These are phyloP conservation scores for Zapornia atra DNA, from an alignment of 2,113 vertebrate genomes.

Conservation along the genomic window DNA sequence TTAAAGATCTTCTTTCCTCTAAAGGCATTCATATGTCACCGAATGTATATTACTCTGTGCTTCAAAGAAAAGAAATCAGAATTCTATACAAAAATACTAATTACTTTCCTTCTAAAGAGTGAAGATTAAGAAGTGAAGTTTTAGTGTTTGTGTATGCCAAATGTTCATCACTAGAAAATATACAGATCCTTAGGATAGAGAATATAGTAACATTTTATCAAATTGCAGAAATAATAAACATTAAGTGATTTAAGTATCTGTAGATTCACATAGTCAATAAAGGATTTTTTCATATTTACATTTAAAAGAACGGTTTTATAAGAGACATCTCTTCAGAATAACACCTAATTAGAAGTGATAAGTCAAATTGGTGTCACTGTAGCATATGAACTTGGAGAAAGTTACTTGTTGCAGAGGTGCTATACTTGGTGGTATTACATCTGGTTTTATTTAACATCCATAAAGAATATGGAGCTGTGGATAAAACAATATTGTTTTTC, in stretches of 20 bases:
- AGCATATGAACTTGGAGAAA: not conserved
- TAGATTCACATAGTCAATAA: not conserved
- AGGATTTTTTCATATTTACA: not conserved
- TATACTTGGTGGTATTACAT: not conserved
- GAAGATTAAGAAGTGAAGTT: not conserved
- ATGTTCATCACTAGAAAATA: not conserved
- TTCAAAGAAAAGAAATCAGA: not conserved
- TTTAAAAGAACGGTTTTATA: not conserved
- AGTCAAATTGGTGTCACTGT: not conserved
- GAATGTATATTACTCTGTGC: not conserved
- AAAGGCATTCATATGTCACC: not conserved
- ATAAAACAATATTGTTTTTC: not conserved
- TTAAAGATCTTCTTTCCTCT: not conserved
- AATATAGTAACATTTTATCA: not conserved
- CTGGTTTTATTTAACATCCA: not conserved
- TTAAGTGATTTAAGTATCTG: not conserved
- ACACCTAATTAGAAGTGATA: not conserved
- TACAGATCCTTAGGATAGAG: not conserved
- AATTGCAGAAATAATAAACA: not conserved
- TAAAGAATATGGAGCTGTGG: not conserved
- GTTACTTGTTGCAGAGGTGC: not conserved
- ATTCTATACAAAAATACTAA: not conserved
- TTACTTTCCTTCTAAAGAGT: not conserved
- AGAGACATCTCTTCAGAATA: not conserved
- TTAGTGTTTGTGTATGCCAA: not conserved